phyloP scores from a whole-genome alignment of 35 echinoderm and acorn worm genomes.

The Stichopus chloronotus region DNA sequence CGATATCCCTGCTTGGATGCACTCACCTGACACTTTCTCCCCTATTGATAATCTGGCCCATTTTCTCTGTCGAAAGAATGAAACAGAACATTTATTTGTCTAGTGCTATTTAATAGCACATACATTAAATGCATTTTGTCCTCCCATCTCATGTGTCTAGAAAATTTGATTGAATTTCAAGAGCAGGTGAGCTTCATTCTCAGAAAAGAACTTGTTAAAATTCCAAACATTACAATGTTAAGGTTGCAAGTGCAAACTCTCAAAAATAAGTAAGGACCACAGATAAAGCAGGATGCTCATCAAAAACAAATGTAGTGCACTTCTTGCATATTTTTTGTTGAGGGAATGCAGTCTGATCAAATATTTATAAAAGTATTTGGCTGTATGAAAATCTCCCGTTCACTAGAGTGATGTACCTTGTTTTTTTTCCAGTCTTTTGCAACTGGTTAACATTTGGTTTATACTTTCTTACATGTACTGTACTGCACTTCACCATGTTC shows the following conservation, averaged over 20 bases:
- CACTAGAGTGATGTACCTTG: too few relatives aligned
- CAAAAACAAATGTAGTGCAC: too few relatives aligned
- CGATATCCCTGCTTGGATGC: neutral
- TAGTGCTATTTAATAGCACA: neutral
- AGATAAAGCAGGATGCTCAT: too few relatives aligned
- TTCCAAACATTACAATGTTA: neutral
- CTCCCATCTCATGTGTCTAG: neutral
- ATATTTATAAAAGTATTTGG: too few relatives aligned
- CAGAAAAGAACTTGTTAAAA: neutral
- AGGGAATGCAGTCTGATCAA: too few relatives aligned
- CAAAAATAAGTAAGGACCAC: too few relatives aligned
- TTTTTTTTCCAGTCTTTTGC: too few relatives aligned
- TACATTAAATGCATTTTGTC: neutral
- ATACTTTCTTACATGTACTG: too few relatives aligned
- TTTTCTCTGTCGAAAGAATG: constrained; percentile 26
- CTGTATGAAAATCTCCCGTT: too few relatives aligned
- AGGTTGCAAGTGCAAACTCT: neutral
- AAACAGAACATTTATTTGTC: neutral
- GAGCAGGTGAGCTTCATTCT: neutral
- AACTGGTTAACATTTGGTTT: too few relatives aligned
- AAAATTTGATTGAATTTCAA: neutral
- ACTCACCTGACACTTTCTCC: constrained; percentile 26
- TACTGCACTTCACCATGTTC: too few relatives aligned
- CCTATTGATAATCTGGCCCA: constrained; percentile 37
- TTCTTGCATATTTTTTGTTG: too few relatives aligned